Percentiles rank a stretch among this genome's conserved stretches.
Conservation (phyloP, 2,888 invertebrate species). For the Heliconius ethilla region DNA sequence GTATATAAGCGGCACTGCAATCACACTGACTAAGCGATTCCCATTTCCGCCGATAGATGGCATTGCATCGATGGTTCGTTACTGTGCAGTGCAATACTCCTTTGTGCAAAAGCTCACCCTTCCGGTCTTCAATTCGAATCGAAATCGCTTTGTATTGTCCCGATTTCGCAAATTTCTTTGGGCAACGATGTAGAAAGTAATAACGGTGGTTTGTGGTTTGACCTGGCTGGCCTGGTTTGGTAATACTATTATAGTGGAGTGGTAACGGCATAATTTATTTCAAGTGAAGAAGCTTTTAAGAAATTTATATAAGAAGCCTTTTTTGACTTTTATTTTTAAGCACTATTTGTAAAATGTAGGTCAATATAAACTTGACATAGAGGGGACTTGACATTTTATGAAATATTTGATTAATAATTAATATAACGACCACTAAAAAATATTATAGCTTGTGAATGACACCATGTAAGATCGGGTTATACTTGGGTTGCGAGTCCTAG, state of each 20-base stretch:
- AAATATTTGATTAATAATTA: no score
- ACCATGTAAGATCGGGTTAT: no score
- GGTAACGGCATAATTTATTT: background rate
- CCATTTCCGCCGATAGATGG: conserved; percentile 76
- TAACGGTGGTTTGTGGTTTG: conserved; percentile 53
- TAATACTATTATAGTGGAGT: background rate
- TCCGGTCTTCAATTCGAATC: conserved; percentile 66
- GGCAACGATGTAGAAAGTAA: conserved; percentile 66
- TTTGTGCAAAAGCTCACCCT: conserved; percentile 61
- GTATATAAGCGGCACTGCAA: conserved; percentile 38
- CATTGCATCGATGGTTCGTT: conserved; percentile 59
- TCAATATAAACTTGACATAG: no score
- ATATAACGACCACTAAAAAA: no score
- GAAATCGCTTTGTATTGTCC: conserved; percentile 56
- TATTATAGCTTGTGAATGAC: no score
- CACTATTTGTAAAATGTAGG: background rate
- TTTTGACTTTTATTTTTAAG: background rate
- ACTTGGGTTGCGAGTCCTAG: no score
- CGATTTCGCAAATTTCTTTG: conserved; percentile 69
- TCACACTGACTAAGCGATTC: conserved; percentile 66
- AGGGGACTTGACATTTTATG: no score
- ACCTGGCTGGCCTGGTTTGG: conserved; percentile 10
- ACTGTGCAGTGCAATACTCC: conserved; percentile 67
- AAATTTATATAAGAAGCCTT: background rate
- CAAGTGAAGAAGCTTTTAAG: background rate